phyloP scores from a whole-genome alignment of 1,140 invertebrate genomes.

The Nephila pilipes region DNA sequence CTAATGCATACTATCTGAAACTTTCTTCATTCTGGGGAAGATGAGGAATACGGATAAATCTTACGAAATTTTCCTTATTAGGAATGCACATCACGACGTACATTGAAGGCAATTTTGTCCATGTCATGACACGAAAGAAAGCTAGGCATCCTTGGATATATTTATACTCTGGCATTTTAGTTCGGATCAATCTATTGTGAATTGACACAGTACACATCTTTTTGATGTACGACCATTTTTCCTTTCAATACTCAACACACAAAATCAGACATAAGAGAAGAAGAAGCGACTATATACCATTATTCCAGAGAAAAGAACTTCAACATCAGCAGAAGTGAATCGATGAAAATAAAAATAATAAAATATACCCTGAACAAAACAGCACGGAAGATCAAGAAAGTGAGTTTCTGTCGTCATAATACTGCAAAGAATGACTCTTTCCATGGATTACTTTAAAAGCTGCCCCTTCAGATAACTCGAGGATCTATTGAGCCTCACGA shows the following conservation, averaged over 20 bases:
- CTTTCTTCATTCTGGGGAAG: too few species aligned
- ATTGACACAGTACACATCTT: neutral
- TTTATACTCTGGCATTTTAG: too few species aligned
- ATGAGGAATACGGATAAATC: too few species aligned
- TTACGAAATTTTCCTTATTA: too few species aligned
- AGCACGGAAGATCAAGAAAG: slow-evolving; percentile 44
- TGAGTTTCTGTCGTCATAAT: slow-evolving; percentile 46
- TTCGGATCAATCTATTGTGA: neutral
- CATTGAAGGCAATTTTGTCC: too few species aligned
- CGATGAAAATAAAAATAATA: slow-evolving; percentile 42
- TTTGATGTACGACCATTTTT: neutral
- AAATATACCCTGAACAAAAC: slow-evolving; percentile 21
- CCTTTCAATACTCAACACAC: neutral
- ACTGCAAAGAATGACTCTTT: slow-evolving; percentile 47
- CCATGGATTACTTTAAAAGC: slow-evolving; percentile 36
- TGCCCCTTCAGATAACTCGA: slow-evolving; percentile 36
- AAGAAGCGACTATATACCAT: neutral
- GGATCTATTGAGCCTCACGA: slow-evolving; percentile 11
- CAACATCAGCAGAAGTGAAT: slow-evolving; percentile 16
- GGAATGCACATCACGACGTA: too few species aligned
- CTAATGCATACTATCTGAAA: too few species aligned
- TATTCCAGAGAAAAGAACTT: neutral
- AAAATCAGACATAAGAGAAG: neutral
- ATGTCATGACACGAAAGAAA: too few species aligned
- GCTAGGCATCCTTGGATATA: too few species aligned